A percentile compares a stretch with the other conserved stretches of the same genome.
phyloP scores from a whole-genome alignment of 2,888 invertebrate genomes.

The Meteorus colon region DNA sequence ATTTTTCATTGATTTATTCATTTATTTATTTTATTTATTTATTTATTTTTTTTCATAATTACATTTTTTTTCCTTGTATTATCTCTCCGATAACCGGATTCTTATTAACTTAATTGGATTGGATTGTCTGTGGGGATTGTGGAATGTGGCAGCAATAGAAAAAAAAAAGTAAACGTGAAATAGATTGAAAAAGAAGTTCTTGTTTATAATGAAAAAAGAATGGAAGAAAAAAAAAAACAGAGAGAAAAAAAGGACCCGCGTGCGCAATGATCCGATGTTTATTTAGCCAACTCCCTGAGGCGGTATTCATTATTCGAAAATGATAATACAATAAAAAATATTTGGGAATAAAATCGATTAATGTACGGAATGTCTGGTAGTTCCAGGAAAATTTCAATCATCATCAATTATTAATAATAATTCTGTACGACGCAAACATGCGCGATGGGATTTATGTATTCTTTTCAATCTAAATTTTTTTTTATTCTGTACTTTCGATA shows the following conservation, averaged over 20 bases:
- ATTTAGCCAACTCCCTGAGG: slow-evolving; percentile 74
- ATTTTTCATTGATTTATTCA: slow-evolving; percentile 56
- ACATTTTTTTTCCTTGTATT: slow-evolving; percentile 60
- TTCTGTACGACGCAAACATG: background rate
- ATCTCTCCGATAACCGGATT: slow-evolving; percentile 62
- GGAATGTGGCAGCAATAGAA: slow-evolving; percentile 65
- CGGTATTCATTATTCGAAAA: slow-evolving; percentile 66
- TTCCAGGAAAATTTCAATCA: slow-evolving; percentile 2
- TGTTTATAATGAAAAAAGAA: slow-evolving; percentile 38
- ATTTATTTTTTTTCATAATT: slow-evolving; percentile 58
- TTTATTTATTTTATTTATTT: slow-evolving; percentile 51
- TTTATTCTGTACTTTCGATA: background rate
- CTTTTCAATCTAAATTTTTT: background rate
- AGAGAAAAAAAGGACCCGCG: slow-evolving; percentile 60
- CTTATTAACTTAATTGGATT: slow-evolving; percentile 62
- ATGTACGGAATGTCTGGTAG: slow-evolving; percentile 67
- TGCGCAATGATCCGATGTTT: slow-evolving; percentile 64
- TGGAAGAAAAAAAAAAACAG: slow-evolving; percentile 51
- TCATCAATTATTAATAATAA: background rate
- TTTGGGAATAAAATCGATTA: slow-evolving; percentile 52
- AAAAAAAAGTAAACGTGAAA: slow-evolving; percentile 30
- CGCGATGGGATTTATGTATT: background rate
- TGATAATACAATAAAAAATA: slow-evolving; percentile 46
- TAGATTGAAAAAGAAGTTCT: slow-evolving; percentile 52
- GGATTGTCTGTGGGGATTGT: slow-evolving; percentile 73